Conservation (phyloP, 2,113 vertebrate species). For the Hydropotes inermis region DNA sequence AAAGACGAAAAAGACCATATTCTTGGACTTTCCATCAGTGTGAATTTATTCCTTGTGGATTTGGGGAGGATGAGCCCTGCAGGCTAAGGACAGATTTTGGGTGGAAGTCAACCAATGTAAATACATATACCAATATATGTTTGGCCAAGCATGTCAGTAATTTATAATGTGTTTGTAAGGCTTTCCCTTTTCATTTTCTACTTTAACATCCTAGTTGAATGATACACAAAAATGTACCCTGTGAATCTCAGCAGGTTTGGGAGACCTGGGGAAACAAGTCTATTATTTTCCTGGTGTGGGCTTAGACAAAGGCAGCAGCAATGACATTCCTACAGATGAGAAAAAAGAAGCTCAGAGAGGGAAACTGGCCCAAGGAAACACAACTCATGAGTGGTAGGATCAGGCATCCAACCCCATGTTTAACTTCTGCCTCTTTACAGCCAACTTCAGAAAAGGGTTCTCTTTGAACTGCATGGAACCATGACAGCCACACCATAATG, state of each 20-base stretch:
- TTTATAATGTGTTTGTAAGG: constrained; percentile 31
- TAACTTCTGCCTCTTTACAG: background rate
- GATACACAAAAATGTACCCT: background rate
- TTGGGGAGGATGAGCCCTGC: background rate
- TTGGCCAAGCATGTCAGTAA: constrained; percentile 26
- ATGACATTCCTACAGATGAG: constrained; percentile 9
- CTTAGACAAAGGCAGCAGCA: background rate
- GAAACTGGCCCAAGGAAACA: background rate
- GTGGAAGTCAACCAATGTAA: background rate
- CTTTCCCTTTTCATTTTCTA: background rate
- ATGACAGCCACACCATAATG: background rate
- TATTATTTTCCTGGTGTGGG: background rate
- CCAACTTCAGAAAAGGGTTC: background rate
- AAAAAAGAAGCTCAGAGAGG: background rate
- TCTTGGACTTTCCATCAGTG: background rate
- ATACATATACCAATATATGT: background rate
- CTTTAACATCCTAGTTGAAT: background rate
- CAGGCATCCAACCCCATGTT: background rate
- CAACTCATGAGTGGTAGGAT: background rate
- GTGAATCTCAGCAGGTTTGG: background rate
- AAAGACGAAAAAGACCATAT: background rate
- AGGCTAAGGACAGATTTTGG: background rate
- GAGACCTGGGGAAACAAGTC: background rate
- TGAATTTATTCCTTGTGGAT: background rate
- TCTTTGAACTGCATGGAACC: background rate